Base-by-base conservation (phyloP, 2,888 invertebrate species). In the Harpagoxenus sublaevis region DNA sequence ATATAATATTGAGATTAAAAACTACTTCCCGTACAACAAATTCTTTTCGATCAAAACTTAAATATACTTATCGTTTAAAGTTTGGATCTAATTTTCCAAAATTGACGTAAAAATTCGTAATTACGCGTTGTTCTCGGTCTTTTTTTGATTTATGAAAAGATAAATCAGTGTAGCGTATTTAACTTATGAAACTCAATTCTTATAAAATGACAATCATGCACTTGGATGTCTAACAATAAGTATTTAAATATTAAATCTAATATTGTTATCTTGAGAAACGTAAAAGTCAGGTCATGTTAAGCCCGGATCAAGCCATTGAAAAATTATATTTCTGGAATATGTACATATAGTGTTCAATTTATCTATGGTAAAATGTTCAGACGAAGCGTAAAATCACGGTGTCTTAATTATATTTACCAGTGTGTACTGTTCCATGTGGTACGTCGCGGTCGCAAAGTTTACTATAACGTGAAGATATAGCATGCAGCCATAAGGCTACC, bases 401-500 rank as follows among this genome's bases (percentile, higher is more conserved):
- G 3, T n/a, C 12, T 73, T 42, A 23, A 23, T 23, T 23, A 2
- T 10, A 45, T 39, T 65, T 55, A 39, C 23, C 23, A 28, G 3
- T 39, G 9, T 1, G 9, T 45, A 57, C 35, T 31, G 51, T 10
- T 18, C n/a, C 10, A 12, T 51, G 53, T 81, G 35, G 3, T 39
- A 23, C 28, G 15, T 35, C 31, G 39, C 55, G 23, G 15, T 35
- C 31, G 39, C 55, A 23, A 75, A 48, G 15, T 71, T 87, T 86
- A 74, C 70, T 63, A 75, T 83, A 84, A 83, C 71, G 48, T 57
- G 62, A 66, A 81, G 66, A 78, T 77, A 75, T 53, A 53, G 45
- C 23, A 23, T 23, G 23, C 53, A 51, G 42, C 42, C 75, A 68
- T 87, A 73, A 84, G 60, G 77, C 88, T 82, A 78, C 74, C 42